These are phyloP conservation scores for Anomalospiza imberbis DNA, from an alignment of 2,797 vertebrate genomes.

Conservation along the genomic window DNA sequence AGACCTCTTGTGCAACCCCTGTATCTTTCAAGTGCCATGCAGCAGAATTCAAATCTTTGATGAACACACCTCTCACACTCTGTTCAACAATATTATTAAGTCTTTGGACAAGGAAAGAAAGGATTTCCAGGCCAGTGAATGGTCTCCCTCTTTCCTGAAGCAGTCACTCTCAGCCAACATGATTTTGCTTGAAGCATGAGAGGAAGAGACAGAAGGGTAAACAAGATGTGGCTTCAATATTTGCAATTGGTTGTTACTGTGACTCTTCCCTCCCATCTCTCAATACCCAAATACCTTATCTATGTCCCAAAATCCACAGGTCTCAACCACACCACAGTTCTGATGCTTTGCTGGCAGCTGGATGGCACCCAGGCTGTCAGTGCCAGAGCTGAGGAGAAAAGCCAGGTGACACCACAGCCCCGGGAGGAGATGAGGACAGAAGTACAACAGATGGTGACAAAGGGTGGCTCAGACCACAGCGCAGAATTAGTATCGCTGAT, in stretches of 20 bases:
- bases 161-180: neutral
- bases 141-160: neutral
- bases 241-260: neutral
- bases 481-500: neutral
- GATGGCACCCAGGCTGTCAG: accelerated
- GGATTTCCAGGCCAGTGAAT: neutral
- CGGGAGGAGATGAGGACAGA: neutral
- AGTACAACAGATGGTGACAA: neutral
- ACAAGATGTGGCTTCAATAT: neutral
- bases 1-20: neutral
- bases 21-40: neutral
- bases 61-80: neutral
- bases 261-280: neutral
- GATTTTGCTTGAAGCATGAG: neutral
- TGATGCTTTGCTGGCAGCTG: accelerated
- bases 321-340: neutral
- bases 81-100: neutral
- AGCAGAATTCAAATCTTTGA: neutral
- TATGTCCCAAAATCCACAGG: neutral
- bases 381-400: neutral
- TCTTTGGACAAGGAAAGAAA: neutral
- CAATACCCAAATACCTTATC: neutral
- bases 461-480: accelerated
- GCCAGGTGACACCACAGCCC: neutral
- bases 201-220: neutral